These are phyloP conservation scores for Pseudochaenichthys georgianus DNA, from an alignment of 2,797 vertebrate genomes.

Conservation along the genomic window DNA sequence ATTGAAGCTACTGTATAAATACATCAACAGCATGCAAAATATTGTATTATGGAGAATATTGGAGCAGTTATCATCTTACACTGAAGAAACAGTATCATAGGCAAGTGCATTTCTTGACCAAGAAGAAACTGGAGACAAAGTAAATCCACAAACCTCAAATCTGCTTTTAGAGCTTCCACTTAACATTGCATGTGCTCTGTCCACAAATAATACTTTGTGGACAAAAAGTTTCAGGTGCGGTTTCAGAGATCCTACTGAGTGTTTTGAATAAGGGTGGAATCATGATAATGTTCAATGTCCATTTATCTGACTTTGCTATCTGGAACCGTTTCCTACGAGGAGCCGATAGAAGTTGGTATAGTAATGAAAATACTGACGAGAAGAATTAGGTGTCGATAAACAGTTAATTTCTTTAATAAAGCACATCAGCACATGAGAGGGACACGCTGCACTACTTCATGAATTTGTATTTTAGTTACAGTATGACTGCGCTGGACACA, in stretches of 20 bases:
- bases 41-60: slow-evolving; percentile 96
- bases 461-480: slow-evolving; percentile 77
- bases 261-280: slow-evolving; percentile 48
- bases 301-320: slow-evolving; percentile 35
- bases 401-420: slow-evolving; percentile 78
- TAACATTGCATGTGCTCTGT: slow-evolving; percentile 76
- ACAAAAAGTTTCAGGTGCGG: slow-evolving; percentile 60
- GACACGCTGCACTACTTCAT: slow-evolving; percentile 81
- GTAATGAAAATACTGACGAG: slow-evolving; percentile 78
- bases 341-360: slow-evolving; percentile 70
- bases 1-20: slow-evolving; percentile 99
- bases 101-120: slow-evolving; percentile 94
- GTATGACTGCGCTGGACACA: slow-evolving; percentile 79
- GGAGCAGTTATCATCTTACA: slow-evolving; percentile 95
- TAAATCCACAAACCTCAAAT: slow-evolving; percentile 90
- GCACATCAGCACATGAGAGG: slow-evolving; percentile 83
- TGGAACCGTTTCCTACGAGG: slow-evolving; percentile 42
- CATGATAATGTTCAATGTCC: slow-evolving; percentile 24
- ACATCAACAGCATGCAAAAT: slow-evolving; percentile 99
- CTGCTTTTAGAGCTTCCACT: slow-evolving; percentile 87
- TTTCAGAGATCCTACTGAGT: slow-evolving; percentile 59
- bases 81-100: slow-evolving; percentile 95
- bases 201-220: slow-evolving; percentile 42
- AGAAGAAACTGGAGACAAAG: slow-evolving; percentile 85
- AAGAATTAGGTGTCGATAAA: slow-evolving; percentile 81